phyloP scores from a whole-genome alignment of 2,113 vertebrate genomes.

The Dromas ardeola region DNA sequence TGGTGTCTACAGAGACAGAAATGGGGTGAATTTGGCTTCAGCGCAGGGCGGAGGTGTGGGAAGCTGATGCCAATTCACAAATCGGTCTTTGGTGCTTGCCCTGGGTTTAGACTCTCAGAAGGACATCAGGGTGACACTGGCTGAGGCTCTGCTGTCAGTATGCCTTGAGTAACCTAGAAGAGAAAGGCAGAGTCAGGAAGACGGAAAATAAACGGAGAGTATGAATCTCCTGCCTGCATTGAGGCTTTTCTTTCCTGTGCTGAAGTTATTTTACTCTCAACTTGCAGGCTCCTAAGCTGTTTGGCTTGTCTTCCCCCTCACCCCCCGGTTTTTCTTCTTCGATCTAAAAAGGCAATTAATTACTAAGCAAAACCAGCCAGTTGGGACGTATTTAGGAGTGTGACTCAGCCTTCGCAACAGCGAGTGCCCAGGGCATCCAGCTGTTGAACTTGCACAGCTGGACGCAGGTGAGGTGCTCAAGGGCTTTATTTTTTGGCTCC shows the following conservation, averaged over 20 bases:
- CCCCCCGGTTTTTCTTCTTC: neutral
- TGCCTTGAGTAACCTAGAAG: neutral
- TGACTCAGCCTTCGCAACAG: neutral
- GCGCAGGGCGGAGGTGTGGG: accelerated
- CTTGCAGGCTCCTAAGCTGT: neutral
- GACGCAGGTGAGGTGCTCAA: neutral
- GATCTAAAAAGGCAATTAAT: neutral
- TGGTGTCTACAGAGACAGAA: neutral
- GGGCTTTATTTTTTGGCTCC: neutral
- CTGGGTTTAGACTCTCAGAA: neutral
- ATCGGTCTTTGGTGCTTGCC: neutral
- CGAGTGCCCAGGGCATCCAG: neutral
- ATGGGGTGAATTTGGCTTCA: neutral
- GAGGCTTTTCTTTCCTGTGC: neutral
- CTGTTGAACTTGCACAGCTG: neutral
- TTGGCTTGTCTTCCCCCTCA: neutral
- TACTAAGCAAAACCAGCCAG: neutral
- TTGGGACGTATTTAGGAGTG: neutral
- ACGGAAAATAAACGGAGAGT: neutral
- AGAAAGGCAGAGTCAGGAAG: neutral
- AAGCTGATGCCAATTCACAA: neutral
- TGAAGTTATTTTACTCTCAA: neutral
- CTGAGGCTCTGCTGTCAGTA: neutral
- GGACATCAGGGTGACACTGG: neutral
- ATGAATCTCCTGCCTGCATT: neutral